Base-by-base conservation (phyloP, 2,888 invertebrate genomes). In the Thalpophila matura region DNA sequence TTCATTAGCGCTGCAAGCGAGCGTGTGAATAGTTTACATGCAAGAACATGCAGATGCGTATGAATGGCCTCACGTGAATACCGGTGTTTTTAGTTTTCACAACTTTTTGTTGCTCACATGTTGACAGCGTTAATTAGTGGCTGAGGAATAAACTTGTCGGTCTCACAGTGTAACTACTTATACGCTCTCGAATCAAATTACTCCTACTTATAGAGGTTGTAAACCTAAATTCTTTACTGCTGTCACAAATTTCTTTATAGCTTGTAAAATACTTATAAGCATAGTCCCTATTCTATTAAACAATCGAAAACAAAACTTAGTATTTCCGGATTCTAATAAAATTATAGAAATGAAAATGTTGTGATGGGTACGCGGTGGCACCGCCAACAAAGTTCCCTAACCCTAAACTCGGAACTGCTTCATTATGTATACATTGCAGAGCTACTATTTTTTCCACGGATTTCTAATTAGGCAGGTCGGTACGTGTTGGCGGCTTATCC, bases 401-500 rank as follows among this genome's bases (percentile, higher is more conserved):
- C 24, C 38, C n/a, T 37, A 37, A 64, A 71, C 49, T 56, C 61
- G 42, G 26, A 51, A 42, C 64, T 67, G 26, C 54, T 66, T 68
- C 38, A 76, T 79, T 80, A 80, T 70, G 72, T 73, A 77, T 77
- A 73, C 71, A 62, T 73, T 67, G 43, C 53, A 71, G 71, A 76
- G 61, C 60, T 54, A 68, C 67, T 77, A 66, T 79, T 85, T 85
- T 61, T 85, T 77, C 63, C 71, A 61, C 64, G 65, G 79, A 71
- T 83, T 80, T 84, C 84, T 89, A 88, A 87, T 87, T 87, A 87
- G 78, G 77, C 77, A 77, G 76, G 80, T 76, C 61, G 71, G 70
- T 77, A 81, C 76, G 81, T 84, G 86, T 82, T 87, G 84, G 85
- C 83, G 83, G 86, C 84, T 89, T 86, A 90, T 85, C 85, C 86